Conservation (phyloP, 2,113 vertebrate genomes). For the Erythrolamprus reginae region DNA sequence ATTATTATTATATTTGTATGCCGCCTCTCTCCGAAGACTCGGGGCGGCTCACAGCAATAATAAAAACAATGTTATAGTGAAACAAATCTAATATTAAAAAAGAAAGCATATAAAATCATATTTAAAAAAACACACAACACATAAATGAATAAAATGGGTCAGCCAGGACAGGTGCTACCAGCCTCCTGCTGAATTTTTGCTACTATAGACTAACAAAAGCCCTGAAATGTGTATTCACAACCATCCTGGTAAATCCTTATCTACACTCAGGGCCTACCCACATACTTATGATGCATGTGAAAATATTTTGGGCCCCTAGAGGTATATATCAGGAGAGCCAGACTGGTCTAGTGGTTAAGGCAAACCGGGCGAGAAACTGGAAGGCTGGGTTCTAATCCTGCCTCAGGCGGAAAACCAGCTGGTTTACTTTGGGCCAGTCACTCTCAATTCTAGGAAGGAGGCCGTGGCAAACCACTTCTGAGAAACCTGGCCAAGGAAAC, state of each 20-base stretch:
- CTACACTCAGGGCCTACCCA: not conserved
- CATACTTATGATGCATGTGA: not conserved
- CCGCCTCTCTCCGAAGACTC: too few relatives aligned
- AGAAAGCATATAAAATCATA: too few relatives aligned
- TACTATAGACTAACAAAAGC: not conserved
- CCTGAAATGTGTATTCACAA: not conserved
- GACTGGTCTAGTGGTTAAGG: not conserved
- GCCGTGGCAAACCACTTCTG: not conserved
- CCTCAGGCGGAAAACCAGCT: not conserved
- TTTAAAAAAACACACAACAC: too few relatives aligned
- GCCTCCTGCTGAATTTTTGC: not conserved
- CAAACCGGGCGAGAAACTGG: not conserved
- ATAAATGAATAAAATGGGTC: too few relatives aligned
- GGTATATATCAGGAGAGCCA: not conserved
- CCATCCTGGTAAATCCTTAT: not conserved
- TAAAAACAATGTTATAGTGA: too few relatives aligned
- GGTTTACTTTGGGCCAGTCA: not conserved
- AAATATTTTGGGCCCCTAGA: not conserved
- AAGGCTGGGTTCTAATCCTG: not conserved
- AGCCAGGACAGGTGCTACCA: not conserved
- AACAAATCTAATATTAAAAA: too few relatives aligned
- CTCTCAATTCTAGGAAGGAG: not conserved
- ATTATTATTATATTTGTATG: too few relatives aligned
- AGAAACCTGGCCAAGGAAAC: not conserved
- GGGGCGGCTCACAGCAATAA: too few relatives aligned